Evolutionary conservation across 2,888 invertebrate species (phyloP), one percentile per base, ranked within the genome.

Genomic region (Eupithecia centaureata): DNA sequence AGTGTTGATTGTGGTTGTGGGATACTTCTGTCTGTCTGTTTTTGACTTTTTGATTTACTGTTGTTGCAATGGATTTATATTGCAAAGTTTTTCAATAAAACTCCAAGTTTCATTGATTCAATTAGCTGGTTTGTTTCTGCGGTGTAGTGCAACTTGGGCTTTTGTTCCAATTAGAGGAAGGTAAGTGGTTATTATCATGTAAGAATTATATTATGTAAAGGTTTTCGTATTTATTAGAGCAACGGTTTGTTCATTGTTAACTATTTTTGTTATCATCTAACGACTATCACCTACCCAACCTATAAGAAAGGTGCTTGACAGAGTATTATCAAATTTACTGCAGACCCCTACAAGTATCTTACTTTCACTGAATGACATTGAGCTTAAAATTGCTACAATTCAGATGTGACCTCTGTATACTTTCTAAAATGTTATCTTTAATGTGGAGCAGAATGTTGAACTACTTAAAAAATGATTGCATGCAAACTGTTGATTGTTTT

Each of bases 311-410:
- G n/a, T n/a, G n/a, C n/a, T n/a, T n/a, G n/a, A 2, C 47, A 22
- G 47, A 47, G 47, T 47, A 42, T n/a, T n/a, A n/a, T n/a, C n/a
- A n/a, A n/a, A n/a, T n/a, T n/a, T 47, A 12, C 4, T 22, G 22
- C 22, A 47, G 12, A 47, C 18, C 47, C 47, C 47, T 47, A 22
- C 10, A 22, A 22, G 10, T 47, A 47, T 12, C 12, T 47, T 59
- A 65, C 68, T 68, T 65, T 68, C 68, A 65, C 68, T 54, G 35
- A 47, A 42, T 68, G 68, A 35, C 65, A 68, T 68, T 65, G 62
- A 68, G 58, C 22, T 33, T 32, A 30, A n/a, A n/a, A 22, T 28
- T 35, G 38, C 22, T 56, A 38, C 38, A 22, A 47, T 18, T 30
- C 12, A 18, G 30, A 56, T n/a, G 30, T 38, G 56, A 52, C 28